These are phyloP conservation scores for Lysiphlebus fabarum DNA, from an alignment of 1,140 invertebrate genomes.

Conservation along the genomic window DNA sequence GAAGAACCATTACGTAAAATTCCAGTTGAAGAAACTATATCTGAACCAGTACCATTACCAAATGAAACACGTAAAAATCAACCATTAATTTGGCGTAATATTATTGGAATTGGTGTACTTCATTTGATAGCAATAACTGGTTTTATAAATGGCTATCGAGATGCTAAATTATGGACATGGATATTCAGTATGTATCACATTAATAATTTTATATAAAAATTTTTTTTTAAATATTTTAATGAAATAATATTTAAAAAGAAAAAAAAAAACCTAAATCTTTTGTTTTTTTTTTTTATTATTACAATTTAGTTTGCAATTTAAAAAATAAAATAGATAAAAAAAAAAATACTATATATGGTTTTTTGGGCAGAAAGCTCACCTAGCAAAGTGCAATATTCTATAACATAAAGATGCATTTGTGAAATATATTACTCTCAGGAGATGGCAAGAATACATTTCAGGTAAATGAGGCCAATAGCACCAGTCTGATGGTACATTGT, in stretches of 20 bases:
- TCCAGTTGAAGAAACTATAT: conserved; percentile 17
- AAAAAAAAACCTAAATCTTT: not conserved
- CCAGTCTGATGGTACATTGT: not conserved
- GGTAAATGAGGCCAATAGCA: conserved; percentile 25
- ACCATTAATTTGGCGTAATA: conserved; percentile 45
- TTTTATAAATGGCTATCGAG: conserved; percentile 28
- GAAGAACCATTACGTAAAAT: conserved; percentile 31
- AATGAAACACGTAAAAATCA: conserved; percentile 29
- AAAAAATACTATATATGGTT: no score
- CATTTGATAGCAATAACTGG: conserved; percentile 39
- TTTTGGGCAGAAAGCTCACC: not conserved
- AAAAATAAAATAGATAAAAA: no score
- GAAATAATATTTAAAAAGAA: not conserved
- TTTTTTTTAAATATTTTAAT: not conserved
- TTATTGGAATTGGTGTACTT: conserved; percentile 39
- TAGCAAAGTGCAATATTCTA: conserved; percentile 9
- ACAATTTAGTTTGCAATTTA: no score
- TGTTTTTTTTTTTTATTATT: not conserved
- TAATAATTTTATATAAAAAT: not conserved
- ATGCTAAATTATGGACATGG: conserved; percentile 45
- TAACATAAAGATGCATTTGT: conserved; percentile 20
- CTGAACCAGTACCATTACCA: conserved; percentile 26
- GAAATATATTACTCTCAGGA: conserved; percentile 25
- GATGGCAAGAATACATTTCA: conserved; percentile 28
- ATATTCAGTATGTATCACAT: conserved; percentile 40